A percentile compares a stretch with the other conserved stretches of the same genome.
Evolutionary conservation across 2,888 invertebrate genomes (phyloP).

Genomic region (Clitarchus hookeri): DNA sequence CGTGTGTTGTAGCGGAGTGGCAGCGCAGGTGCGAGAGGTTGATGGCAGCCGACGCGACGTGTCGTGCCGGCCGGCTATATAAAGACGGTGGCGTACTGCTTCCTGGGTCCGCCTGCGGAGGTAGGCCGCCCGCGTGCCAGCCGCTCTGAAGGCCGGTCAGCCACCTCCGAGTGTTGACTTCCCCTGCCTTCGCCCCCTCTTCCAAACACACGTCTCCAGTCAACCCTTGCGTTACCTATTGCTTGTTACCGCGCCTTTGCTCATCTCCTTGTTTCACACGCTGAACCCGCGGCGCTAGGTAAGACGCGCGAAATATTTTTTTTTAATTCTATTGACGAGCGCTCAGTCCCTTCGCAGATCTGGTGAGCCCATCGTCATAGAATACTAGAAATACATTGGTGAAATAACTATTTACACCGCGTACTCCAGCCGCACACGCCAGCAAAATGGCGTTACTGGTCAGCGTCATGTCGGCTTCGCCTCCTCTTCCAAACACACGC

Average conservation of each 20-base stretch:
- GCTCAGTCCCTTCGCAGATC: too few species aligned
- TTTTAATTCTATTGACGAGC: too few species aligned
- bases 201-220: neutral
- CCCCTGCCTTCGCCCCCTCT: neutral
- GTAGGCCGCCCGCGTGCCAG: neutral
- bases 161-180: neutral
- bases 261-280: neutral
- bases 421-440: too few species aligned
- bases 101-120: neutral
- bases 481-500: neutral
- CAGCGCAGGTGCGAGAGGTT: too few species aligned
- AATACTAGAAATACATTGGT: too few species aligned
- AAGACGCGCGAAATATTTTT: too few species aligned
- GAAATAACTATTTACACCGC: too few species aligned
- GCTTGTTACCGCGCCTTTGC: neutral
- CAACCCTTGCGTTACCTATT: neutral
- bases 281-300: neutral
- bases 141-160: neutral
- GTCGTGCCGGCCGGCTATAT: neutral
- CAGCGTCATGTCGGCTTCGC: too few species aligned
- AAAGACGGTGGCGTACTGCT: neutral
- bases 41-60: too few species aligned
- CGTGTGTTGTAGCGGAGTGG: too few species aligned
- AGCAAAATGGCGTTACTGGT: too few species aligned
- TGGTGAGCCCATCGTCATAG: too few species aligned